Conservation (phyloP, 2,113 vertebrate species). For the Rhinopomastus cyanomelas region DNA sequence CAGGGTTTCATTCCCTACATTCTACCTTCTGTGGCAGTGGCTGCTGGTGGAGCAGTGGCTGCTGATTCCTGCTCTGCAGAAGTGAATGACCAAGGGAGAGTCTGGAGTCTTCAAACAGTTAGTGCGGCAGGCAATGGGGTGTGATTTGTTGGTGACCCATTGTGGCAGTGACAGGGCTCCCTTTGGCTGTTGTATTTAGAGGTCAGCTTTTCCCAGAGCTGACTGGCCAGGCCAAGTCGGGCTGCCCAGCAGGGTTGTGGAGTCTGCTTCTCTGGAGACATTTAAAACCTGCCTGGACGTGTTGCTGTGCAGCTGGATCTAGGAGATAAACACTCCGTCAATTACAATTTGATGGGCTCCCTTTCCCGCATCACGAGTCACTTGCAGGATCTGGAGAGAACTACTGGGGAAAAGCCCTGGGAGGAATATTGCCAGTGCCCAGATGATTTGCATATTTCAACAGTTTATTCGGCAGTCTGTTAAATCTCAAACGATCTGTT, state of each 20-base stretch:
- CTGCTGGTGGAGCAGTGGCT: not conserved
- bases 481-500: slow-evolving; percentile 42
- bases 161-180: too few species aligned
- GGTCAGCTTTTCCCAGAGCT: too few species aligned
- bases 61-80: not conserved
- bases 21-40: not conserved
- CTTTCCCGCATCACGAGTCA: slow-evolving; percentile 29
- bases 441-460: slow-evolving; percentile 58
- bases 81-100: not conserved
- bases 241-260: too few species aligned
- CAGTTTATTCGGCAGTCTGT: slow-evolving; percentile 46
- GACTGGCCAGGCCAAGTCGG: too few species aligned
- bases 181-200: too few species aligned
- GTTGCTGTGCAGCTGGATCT: too few species aligned
- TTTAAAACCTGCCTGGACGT: too few species aligned
- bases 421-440: slow-evolving; percentile 50
- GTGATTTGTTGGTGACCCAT: too few species aligned
- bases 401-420: slow-evolving; percentile 33
- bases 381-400: slow-evolving; percentile 43
- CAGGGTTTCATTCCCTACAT: not conserved
- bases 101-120: not conserved
- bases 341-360: slow-evolving; percentile 37
- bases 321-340: slow-evolving; percentile 42
- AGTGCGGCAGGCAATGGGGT: too few species aligned
- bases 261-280: too few species aligned